Evolutionary conservation across 2,797 vertebrate species (phyloP).

Genomic region (Australoheros facetus): DNA sequence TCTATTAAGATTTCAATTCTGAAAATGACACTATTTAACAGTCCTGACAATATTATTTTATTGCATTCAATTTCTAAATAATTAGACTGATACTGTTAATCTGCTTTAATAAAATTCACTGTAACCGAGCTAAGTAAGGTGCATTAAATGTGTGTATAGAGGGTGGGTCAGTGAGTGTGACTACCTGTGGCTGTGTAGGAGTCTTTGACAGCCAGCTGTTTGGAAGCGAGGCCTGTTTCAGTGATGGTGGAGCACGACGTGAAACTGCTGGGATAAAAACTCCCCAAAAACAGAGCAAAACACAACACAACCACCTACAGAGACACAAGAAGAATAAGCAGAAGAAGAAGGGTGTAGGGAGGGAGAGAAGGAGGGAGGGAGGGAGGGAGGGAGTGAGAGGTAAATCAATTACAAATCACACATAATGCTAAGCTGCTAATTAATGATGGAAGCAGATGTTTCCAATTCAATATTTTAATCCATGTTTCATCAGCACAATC

Average conservation of each 20-base stretch:
- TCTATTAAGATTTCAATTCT: too few species aligned
- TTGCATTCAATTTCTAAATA: not conserved
- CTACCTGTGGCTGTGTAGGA: constrained; percentile 89
- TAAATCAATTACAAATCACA: constrained; percentile 47
- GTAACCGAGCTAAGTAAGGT: not conserved
- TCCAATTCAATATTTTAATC: constrained; percentile 60
- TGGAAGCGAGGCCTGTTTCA: constrained; percentile 80
- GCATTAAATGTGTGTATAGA: not conserved
- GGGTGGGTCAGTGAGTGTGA: not conserved
- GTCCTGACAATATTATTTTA: not conserved
- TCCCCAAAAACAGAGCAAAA: constrained; percentile 91
- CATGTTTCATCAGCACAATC: constrained; percentile 29
- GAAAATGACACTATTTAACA: not conserved
- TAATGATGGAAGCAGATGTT: constrained; percentile 57
- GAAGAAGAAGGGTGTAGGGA: not conserved
- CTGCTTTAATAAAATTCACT: not conserved
- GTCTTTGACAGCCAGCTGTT: constrained; percentile 83
- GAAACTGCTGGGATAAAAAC: constrained; percentile 88
- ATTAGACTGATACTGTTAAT: not conserved
- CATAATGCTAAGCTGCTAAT: constrained; percentile 37
- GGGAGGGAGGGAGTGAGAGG: not conserved
- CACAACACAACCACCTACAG: constrained; percentile 91
- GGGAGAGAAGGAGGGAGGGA: not conserved
- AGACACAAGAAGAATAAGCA: not conserved
- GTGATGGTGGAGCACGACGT: constrained; percentile 85